Conservation (phyloP, 1,140 invertebrate species). For the Halyomorpha halys region DNA sequence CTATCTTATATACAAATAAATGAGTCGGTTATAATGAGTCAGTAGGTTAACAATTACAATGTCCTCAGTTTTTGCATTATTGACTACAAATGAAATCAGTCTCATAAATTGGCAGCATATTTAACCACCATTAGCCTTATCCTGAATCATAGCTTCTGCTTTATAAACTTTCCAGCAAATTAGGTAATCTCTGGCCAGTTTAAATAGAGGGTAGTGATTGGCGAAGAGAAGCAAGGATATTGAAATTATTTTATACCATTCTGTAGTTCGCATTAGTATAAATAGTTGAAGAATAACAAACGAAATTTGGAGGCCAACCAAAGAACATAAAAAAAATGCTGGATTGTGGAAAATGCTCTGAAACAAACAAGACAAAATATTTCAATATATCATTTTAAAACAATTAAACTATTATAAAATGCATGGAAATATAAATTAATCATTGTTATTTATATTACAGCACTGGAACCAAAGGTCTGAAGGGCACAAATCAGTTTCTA, state of each 20-base stretch:
- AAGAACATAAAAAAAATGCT: slow-evolving; percentile 58
- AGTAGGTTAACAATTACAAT: no score
- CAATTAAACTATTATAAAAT: not conserved
- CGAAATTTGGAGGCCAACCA: slow-evolving; percentile 60
- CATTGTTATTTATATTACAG: no score
- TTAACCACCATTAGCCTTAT: slow-evolving; percentile 37
- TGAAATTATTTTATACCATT: slow-evolving; percentile 87
- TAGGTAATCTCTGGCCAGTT: slow-evolving; percentile 73
- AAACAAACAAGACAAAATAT: slow-evolving; percentile 33
- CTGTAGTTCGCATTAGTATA: slow-evolving; percentile 60
- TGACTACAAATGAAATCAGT: no score
- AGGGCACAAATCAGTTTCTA: no score
- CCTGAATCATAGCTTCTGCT: slow-evolving; percentile 58
- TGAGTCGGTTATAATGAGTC: no score
- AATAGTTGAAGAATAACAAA: slow-evolving; percentile 67
- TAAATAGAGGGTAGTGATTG: slow-evolving; percentile 86
- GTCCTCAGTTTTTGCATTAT: no score
- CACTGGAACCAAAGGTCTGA: no score
- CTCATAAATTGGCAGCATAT: no score
- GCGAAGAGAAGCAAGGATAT: slow-evolving; percentile 73
- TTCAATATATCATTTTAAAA: not conserved
- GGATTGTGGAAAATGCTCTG: slow-evolving; percentile 82
- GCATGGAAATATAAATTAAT: not conserved
- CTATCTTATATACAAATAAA: no score
- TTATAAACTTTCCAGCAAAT: slow-evolving; percentile 72